phyloP scores from a whole-genome alignment of 1,140 invertebrate genomes.

The Apis florea region DNA sequence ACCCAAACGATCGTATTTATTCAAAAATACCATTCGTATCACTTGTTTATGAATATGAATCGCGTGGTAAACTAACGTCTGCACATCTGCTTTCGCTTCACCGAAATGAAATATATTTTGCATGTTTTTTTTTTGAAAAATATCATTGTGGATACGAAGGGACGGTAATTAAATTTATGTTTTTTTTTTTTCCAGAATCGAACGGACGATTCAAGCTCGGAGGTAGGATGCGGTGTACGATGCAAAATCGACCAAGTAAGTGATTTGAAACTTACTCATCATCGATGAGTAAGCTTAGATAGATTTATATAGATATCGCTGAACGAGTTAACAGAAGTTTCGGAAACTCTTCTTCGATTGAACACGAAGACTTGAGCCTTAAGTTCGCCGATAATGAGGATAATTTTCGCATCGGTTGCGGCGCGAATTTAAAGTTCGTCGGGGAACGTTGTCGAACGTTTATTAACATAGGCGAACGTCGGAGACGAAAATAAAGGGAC shows the following conservation, averaged over 20 bases:
- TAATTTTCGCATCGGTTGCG: background rate
- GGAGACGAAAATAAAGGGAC: constrained; percentile 68
- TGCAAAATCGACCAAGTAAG: constrained; percentile 83
- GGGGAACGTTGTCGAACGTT: constrained; percentile 37
- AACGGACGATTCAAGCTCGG: constrained; percentile 82
- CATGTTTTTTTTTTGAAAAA: background rate
- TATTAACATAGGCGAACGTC: constrained; percentile 56
- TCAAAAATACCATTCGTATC: background rate
- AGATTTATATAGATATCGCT: too few species aligned
- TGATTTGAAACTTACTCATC: background rate
- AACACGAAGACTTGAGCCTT: background rate
- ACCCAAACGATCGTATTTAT: constrained; percentile 39
- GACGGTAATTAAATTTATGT: background rate
- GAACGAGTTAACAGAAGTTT: background rate
- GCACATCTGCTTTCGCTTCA: too few species aligned
- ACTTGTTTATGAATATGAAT: constrained; percentile 45
- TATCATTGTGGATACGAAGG: too few species aligned
- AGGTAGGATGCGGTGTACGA: constrained; percentile 83
- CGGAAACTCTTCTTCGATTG: background rate
- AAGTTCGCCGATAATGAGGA: background rate
- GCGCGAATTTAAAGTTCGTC: constrained; percentile 30
- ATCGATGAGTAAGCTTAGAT: too few species aligned
- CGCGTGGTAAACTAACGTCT: background rate
- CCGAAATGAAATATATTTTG: background rate
- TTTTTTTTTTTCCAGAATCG: constrained; percentile 82